These are phyloP conservation scores for Microtus ochrogaster DNA, from an alignment of 2,113 vertebrate genomes.

Conservation along the genomic window DNA sequence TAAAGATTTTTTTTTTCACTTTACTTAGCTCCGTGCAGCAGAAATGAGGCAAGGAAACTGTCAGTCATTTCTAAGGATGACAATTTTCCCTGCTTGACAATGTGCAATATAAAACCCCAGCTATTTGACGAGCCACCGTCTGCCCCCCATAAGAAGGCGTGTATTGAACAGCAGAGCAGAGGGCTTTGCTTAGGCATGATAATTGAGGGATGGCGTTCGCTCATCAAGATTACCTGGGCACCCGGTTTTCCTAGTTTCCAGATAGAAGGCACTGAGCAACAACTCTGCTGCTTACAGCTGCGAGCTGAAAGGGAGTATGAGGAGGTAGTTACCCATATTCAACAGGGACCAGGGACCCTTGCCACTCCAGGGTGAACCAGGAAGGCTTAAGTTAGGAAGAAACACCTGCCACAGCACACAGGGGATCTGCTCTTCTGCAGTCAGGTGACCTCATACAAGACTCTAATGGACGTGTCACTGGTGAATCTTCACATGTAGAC, in stretches of 20 bases:
- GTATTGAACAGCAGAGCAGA: slow-evolving; percentile 48
- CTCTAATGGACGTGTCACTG: not conserved
- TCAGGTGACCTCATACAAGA: not conserved
- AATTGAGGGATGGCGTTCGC: slow-evolving; percentile 77
- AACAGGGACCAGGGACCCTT: slow-evolving; percentile 53
- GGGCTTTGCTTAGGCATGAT: slow-evolving; percentile 71
- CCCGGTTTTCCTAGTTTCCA: slow-evolving; percentile 76
- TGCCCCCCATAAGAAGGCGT: slow-evolving; percentile 6
- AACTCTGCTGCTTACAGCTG: slow-evolving; percentile 77
- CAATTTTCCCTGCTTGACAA: slow-evolving; percentile 72
- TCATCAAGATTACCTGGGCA: slow-evolving; percentile 70
- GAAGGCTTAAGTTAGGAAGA: slow-evolving; percentile 57
- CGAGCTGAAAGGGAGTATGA: slow-evolving; percentile 43
- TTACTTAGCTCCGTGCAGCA: slow-evolving; percentile 32
- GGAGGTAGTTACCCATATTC: slow-evolving; percentile 44
- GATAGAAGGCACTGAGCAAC: slow-evolving; percentile 79
- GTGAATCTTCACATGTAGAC: not conserved
- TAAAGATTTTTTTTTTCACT: slow-evolving; percentile 26
- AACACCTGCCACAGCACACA: not conserved
- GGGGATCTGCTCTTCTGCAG: not conserved
- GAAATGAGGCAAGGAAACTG: slow-evolving; percentile 66
- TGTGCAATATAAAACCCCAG: slow-evolving; percentile 65
- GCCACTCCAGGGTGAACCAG: slow-evolving; percentile 59
- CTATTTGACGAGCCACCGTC: slow-evolving; percentile 52
- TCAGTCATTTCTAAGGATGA: slow-evolving; percentile 75